Conservation (phyloP, 1,140 invertebrate species). For the Gerris buenoi region DNA sequence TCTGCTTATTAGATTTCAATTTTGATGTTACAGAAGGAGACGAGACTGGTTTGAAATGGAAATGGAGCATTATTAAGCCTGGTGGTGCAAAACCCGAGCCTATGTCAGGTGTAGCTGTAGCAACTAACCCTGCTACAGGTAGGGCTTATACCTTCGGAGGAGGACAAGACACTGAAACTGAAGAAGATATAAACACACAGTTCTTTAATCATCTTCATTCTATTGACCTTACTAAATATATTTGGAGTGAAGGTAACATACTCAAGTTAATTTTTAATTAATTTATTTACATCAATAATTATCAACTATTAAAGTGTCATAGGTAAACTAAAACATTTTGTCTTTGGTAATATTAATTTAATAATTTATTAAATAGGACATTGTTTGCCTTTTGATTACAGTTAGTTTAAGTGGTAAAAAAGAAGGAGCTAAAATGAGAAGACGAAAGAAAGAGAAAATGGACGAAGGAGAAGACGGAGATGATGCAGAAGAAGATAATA, state of each 20-base stretch:
- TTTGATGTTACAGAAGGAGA: slow-evolving; percentile 47
- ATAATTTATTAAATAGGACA: too few relatives aligned
- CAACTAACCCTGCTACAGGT: slow-evolving; percentile 35
- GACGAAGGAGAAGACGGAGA: too few relatives aligned
- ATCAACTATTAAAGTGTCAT: too few relatives aligned
- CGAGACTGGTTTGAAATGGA: slow-evolving; percentile 48
- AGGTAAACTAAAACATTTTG: too few relatives aligned
- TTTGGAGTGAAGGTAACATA: slow-evolving; percentile 37
- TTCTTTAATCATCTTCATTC: slow-evolving; percentile 71
- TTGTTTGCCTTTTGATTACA: slow-evolving; percentile 16
- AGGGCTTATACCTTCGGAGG: slow-evolving; percentile 62
- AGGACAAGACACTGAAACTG: slow-evolving; percentile 50
- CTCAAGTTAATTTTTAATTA: background rate
- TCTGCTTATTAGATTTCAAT: too few relatives aligned
- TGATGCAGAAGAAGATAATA: slow-evolving; percentile 20
- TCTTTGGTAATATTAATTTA: too few relatives aligned
- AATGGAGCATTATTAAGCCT: slow-evolving; percentile 56
- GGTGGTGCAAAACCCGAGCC: slow-evolving; percentile 45
- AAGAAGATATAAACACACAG: slow-evolving; percentile 58
- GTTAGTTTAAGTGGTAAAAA: slow-evolving; percentile 38
- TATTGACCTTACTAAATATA: slow-evolving; percentile 57
- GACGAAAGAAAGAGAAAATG: slow-evolving; percentile 30
- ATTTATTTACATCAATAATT: too few relatives aligned
- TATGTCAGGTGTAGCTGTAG: slow-evolving; percentile 46
- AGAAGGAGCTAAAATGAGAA: slow-evolving; percentile 27